These are phyloP conservation scores for Bradypodion ventrale DNA, from an alignment of 2,797 vertebrate genomes.

Conservation along the genomic window DNA sequence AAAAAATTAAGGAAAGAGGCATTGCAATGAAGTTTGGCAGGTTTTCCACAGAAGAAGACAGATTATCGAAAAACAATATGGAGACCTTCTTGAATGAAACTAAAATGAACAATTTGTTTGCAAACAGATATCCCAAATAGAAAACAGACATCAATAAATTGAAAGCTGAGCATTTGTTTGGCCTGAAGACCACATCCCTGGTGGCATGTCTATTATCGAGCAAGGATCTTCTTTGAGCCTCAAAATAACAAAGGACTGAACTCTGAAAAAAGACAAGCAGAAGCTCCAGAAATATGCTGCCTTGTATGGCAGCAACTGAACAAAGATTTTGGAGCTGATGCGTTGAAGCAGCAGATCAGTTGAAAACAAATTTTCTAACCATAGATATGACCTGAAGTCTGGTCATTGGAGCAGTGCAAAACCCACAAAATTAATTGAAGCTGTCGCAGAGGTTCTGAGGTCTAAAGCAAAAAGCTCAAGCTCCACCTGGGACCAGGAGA, in stretches of 20 bases:
- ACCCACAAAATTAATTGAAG: slow-evolving; percentile 59
- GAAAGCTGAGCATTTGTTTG: too few species aligned
- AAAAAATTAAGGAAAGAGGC: too few species aligned
- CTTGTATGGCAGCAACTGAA: slow-evolving; percentile 78
- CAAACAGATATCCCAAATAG: too few species aligned
- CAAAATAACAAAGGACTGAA: slow-evolving; percentile 65
- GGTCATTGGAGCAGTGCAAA: slow-evolving; percentile 72
- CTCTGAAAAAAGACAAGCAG: slow-evolving; percentile 61
- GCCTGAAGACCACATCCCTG: slow-evolving; percentile 34
- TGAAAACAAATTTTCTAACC: slow-evolving; percentile 75
- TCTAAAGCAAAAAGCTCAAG: not conserved
- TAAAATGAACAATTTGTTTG: too few species aligned
- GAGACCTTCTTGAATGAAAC: too few species aligned
- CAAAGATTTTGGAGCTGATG: slow-evolving; percentile 74
- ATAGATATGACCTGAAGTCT: slow-evolving; percentile 32
- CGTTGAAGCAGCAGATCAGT: slow-evolving; percentile 72
- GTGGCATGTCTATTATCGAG: slow-evolving; percentile 24
- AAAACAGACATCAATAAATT: too few species aligned
- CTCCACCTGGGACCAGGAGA: not conserved
- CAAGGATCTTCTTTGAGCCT: slow-evolving; percentile 43
- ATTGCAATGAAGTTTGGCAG: too few species aligned
- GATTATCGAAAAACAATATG: too few species aligned
- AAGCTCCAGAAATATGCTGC: slow-evolving; percentile 68
- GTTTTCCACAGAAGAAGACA: too few species aligned
- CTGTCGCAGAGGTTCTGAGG: slow-evolving; percentile 66